Base-by-base conservation (phyloP, 2,888 invertebrate genomes). In the Macrosiphum euphorbiae region DNA sequence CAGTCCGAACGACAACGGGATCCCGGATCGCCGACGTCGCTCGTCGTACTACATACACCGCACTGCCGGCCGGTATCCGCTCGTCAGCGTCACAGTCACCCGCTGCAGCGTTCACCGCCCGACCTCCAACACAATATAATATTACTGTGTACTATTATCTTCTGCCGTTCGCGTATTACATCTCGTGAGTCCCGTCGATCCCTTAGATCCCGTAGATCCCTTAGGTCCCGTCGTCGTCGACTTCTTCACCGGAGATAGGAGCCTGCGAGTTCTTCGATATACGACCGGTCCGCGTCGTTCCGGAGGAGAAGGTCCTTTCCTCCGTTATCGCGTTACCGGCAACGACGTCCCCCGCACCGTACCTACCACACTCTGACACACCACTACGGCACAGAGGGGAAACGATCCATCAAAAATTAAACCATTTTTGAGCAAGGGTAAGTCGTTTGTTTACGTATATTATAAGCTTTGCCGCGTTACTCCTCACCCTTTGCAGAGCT, bases 381-480 rank as follows among this genome's bases (percentile, higher is more conserved):
- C 24, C 35, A 58, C 44, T 47, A 58, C 86, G 86, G 91, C 84
- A 35, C 47, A 24, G 24, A 26, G 44, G 88, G 84, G 7, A 55
- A 58, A 89, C 50, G 13, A 90, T 67, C 84, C 58, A 50, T 85
- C 90, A 93, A 93, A 90, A 55, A 93, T 93, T 93, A 93, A 93
- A 93, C 93, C 93, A 86, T 93, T 93, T 85, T 50, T 86, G 93
- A 93, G 85, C 85, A 93, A 93, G 93, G 93, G 93, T 93, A 61
- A 93, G 93, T 90, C 61, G 78, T 78, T 78, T 78, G 78, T 35
- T 78, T 35, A 35, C 20, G 78, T 35, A 78, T 78, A n/a, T 35
- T 35, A 35, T 35, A 35, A 35, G 67, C 20, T 78, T 78, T 78
- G 7, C 20, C 20, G 3, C 67, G 16, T n/a, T 67, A 16, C n/a